Evolutionary conservation across 2,113 vertebrate genomes (phyloP).

Genomic region (Tiliqua scincoides): DNA sequence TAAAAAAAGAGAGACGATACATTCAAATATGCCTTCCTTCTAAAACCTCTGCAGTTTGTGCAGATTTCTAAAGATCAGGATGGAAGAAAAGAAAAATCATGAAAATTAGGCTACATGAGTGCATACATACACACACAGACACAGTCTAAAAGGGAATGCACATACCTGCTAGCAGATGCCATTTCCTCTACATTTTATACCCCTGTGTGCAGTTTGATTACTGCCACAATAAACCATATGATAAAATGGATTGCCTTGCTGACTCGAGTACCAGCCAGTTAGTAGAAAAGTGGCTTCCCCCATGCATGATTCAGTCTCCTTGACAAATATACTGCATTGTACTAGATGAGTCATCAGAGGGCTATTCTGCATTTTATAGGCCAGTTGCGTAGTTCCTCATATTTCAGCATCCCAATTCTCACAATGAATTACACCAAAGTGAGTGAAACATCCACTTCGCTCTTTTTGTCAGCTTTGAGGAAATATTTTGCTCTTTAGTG

Average conservation of each 20-base stretch:
- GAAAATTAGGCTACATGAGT: background rate
- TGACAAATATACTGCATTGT: constrained; percentile 82
- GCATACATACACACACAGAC: background rate
- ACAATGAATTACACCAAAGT: constrained; percentile 45
- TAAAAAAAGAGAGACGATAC: background rate
- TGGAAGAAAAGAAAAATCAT: no score
- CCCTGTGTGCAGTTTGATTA: constrained; percentile 42
- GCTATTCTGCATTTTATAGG: constrained; percentile 80
- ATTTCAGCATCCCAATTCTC: constrained; percentile 75
- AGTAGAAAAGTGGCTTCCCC: constrained; percentile 69
- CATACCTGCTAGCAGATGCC: constrained; percentile 79
- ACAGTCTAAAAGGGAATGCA: constrained; percentile 7
- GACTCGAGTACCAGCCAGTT: constrained; percentile 70
- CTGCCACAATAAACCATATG: constrained; percentile 54
- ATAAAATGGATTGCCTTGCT: constrained; percentile 56
- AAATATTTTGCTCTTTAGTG: constrained; percentile 26
- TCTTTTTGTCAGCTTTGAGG: constrained; percentile 42
- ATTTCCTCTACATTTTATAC: constrained; percentile 77
- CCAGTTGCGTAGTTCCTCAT: constrained; percentile 77
- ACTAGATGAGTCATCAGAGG: constrained; percentile 82
- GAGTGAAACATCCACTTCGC: constrained; percentile 67
- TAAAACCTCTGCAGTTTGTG: background rate
- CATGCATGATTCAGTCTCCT: constrained; percentile 83
- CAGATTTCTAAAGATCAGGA: background rate
- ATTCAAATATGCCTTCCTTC: background rate